Percentiles rank a stretch among this genome's conserved stretches.
Conservation (phyloP, 2,888 invertebrate genomes). For the Pammene aurita region DNA sequence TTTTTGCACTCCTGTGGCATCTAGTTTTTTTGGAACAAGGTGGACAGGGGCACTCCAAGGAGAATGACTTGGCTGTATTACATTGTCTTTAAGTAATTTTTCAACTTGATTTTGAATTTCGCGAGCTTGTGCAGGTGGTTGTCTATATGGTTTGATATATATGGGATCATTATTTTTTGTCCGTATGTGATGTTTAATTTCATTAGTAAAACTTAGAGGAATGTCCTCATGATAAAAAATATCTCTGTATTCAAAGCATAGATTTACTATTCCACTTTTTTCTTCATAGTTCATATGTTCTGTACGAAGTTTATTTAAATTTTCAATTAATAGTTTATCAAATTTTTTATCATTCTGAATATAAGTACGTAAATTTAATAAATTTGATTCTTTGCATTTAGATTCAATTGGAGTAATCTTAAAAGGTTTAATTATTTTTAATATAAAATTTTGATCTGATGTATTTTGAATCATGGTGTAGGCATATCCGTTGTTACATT, state of each 20-base stretch:
- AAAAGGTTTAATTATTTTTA: slow-evolving; percentile 7
- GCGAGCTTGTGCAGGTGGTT: slow-evolving; percentile 33
- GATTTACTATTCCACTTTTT: slow-evolving; percentile 1
- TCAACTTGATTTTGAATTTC: slow-evolving; percentile 34
- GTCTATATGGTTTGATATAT: slow-evolving; percentile 31
- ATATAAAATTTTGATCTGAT: background rate
- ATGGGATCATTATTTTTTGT: slow-evolving; percentile 26
- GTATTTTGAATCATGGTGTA: background rate
- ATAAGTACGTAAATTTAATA: background rate
- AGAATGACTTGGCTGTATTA: slow-evolving; percentile 1
- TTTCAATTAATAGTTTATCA: slow-evolving; percentile 8
- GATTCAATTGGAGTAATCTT: background rate
- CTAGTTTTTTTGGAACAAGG: slow-evolving; percentile 1
- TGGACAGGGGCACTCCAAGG: slow-evolving; percentile 3
- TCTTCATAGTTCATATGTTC: slow-evolving; percentile 3
- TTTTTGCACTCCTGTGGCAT: background rate
- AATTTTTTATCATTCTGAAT: background rate
- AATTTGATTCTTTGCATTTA: background rate
- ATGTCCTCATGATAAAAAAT: slow-evolving; percentile 22
- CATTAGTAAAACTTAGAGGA: slow-evolving; percentile 24
- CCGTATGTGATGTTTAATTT: slow-evolving; percentile 21
- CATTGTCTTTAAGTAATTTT: slow-evolving; percentile 1
- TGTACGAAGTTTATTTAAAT: slow-evolving; percentile 5
- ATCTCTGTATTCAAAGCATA: slow-evolving; percentile 8
- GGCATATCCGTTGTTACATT: background rate